Evolutionary conservation across 2,797 vertebrate genomes (phyloP).

Genomic region (Chlorospingus flavigularis): DNA sequence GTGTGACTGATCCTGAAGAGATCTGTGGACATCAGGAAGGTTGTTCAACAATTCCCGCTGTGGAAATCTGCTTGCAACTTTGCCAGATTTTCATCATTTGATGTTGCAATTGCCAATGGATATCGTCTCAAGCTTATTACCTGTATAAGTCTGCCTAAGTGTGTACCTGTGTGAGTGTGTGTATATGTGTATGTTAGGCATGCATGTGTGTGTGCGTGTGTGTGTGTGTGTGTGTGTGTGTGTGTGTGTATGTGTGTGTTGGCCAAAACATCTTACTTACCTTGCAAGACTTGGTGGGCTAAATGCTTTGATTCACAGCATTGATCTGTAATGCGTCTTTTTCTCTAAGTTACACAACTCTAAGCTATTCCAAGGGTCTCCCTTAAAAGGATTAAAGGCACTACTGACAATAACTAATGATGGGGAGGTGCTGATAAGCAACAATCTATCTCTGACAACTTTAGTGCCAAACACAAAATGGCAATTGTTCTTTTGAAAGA

Average conservation of each 20-base stretch:
- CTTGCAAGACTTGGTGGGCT: background rate
- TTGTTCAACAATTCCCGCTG: background rate
- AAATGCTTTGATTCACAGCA: background rate
- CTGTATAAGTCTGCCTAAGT: background rate
- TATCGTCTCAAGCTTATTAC: background rate
- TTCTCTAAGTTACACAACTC: background rate
- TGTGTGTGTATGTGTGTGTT: background rate
- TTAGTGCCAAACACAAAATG: slow-evolving; percentile 12
- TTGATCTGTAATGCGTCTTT: background rate
- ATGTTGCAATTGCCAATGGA: background rate
- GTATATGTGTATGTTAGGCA: background rate
- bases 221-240: background rate
- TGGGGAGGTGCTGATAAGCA: slow-evolving; percentile 71
- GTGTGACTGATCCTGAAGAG: background rate
- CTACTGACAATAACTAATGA: slow-evolving; percentile 86
- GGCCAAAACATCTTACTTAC: background rate
- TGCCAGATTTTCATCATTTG: background rate
- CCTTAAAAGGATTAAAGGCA: slow-evolving; percentile 89
- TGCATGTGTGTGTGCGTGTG: background rate
- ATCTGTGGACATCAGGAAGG: background rate
- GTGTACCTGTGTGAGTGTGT: background rate
- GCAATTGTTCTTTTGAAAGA: background rate
- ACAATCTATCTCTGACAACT: slow-evolving; percentile 69
- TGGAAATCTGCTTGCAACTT: background rate
- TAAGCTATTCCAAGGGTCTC: slow-evolving; percentile 81